Percentiles rank a stretch among this genome's conserved stretches.
Evolutionary conservation across 2,113 vertebrate genomes (phyloP).

Genomic region (Leptocoma aspasia): DNA sequence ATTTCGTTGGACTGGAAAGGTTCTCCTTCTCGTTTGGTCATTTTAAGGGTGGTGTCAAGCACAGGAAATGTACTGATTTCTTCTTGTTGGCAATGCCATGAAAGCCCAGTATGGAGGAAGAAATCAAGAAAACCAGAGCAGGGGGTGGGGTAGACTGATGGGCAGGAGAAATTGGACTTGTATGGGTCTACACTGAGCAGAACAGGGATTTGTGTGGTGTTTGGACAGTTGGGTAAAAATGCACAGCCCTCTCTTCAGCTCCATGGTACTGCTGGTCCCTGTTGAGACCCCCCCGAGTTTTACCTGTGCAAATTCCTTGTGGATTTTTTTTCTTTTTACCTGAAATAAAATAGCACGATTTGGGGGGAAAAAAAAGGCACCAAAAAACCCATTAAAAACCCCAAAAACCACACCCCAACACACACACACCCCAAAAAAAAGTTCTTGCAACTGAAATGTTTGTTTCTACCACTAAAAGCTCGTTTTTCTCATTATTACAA

Average conservation of each 20-base stretch:
- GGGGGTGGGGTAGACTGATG: neutral
- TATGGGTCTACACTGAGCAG: neutral
- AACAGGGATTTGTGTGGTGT: neutral
- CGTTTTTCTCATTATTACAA: neutral
- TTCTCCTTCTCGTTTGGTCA: neutral
- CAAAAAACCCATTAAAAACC: neutral
- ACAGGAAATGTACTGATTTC: neutral
- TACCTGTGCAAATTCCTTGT: neutral
- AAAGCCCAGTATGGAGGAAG: neutral
- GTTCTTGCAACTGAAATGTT: neutral
- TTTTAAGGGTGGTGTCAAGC: neutral
- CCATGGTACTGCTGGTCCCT: neutral
- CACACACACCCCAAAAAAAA: neutral
- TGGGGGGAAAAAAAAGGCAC: neutral
- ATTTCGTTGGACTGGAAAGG: neutral
- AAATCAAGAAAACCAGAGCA: neutral
- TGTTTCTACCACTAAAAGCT: neutral
- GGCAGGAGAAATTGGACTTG: neutral
- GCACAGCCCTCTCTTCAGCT: neutral
- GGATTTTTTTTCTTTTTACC: neutral
- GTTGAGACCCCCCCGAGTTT: neutral
- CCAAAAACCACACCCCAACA: neutral
- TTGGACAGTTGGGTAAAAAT: neutral
- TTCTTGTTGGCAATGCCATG: neutral
- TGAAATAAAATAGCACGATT: neutral